Evolutionary conservation across 2,797 vertebrate species (phyloP), one percentile per base, ranked within the genome.

Genomic region (Novumbra hubbsi): DNA sequence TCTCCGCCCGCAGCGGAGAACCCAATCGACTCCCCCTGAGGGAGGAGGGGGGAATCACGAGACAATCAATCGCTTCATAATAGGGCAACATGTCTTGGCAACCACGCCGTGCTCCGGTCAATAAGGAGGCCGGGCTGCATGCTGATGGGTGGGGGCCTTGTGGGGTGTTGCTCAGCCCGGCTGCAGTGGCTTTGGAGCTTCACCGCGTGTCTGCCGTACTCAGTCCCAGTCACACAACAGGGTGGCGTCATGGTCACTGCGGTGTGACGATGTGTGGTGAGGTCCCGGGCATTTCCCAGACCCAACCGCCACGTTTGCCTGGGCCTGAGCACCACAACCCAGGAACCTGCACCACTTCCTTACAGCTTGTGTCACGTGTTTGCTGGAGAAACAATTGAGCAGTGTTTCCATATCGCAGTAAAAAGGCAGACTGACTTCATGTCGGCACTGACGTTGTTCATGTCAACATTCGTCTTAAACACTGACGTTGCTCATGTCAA

Each of bases 31-130:
- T 69, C 68, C 52, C 76, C 48, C 45, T 52, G 1, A 65, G 27
- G 3, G 28, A 76, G 28, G 60, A n/a, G 15, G 30, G 74, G 79
- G 78, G 72, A 68, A 92, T 91, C 91, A 90, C 76, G 87, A 83
- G 70, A 80, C 81, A 84, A 93, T 93, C 92, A 88, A 91, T 92
- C 12, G 66, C 71, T 76, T 83, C 80, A 88, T 92, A 93, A 93
- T 88, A 81, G 81, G 87, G 86, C 85, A 88, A 92, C 87, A 86
- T 91, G 88, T 90, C 71, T 57, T 80, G 80, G 83, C 66, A 76
- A 78, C 83, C 78, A 60, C 82, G 48, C 88, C 80, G 73, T 78
- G 72, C 73, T 74, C 55, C 73, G 76, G 91, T 93, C 90, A 88
- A 92, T 92, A 91, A 21, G 9, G 30, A 73, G 70, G 81, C 86